Conservation (phyloP, 2,797 vertebrate species). For the Pseudomugil gertrudae region DNA sequence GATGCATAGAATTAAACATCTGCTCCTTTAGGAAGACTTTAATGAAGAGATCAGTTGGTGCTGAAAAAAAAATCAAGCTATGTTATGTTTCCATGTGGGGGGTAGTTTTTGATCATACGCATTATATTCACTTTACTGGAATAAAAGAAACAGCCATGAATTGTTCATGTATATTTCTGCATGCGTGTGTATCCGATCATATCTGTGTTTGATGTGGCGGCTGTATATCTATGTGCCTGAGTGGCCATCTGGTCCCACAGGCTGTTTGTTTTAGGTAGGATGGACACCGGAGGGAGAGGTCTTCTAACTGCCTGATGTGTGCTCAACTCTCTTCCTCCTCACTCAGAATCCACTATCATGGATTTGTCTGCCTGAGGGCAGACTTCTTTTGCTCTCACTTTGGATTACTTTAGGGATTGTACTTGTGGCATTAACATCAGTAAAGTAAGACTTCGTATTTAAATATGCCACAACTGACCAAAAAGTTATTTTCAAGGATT, state of each 20-base stretch:
- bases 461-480: not conserved
- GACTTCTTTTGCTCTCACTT: slow-evolving; percentile 8
- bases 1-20: slow-evolving; percentile 35
- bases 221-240: slow-evolving; percentile 74
- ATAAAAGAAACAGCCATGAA: slow-evolving; percentile 51
- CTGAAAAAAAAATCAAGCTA: slow-evolving; percentile 50
- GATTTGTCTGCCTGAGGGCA: slow-evolving; percentile 26
- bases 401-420: slow-evolving; percentile 6
- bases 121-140: slow-evolving; percentile 35
- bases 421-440: not conserved
- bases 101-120: slow-evolving; percentile 68
- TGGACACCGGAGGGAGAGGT: slow-evolving; percentile 61
- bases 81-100: slow-evolving; percentile 54
- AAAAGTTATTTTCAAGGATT: not conserved
- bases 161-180: slow-evolving; percentile 58
- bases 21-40: slow-evolving; percentile 46
- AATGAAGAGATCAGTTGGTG: slow-evolving; percentile 58
- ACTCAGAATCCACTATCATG: slow-evolving; percentile 45
- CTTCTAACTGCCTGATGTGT: slow-evolving; percentile 43
- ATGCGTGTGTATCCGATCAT: slow-evolving; percentile 48
- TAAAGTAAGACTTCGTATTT: not conserved
- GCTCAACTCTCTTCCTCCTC: slow-evolving; percentile 50
- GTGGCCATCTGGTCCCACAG: slow-evolving; percentile 64
- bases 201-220: slow-evolving; percentile 69
- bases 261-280: slow-evolving; percentile 73